phyloP scores from a whole-genome alignment of 2,888 invertebrate species.

The Drosophila macrothrix region DNA sequence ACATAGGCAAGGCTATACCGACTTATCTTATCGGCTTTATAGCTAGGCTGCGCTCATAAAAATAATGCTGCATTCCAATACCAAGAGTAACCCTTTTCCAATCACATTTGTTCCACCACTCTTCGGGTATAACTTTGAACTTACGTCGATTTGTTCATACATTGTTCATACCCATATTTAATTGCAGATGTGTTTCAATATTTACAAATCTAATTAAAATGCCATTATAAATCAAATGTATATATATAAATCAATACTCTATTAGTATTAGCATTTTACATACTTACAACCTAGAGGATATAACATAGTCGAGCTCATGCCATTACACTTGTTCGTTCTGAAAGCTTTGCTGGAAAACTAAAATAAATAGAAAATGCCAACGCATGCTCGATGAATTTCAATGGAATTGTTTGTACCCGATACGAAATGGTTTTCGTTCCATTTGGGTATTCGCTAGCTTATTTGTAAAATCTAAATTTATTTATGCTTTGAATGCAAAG shows the following conservation, averaged over 20 bases:
- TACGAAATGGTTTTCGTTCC: slow-evolving; percentile 34
- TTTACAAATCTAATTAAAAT: too few species aligned
- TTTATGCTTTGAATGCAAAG: slow-evolving; percentile 46
- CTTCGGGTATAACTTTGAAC: not conserved
- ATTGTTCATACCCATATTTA: not conserved
- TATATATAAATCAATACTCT: not conserved
- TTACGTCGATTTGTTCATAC: not conserved
- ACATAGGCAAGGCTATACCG: too few species aligned
- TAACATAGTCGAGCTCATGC: not conserved
- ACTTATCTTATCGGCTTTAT: not conserved
- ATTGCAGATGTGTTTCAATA: not conserved
- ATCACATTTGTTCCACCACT: too few species aligned
- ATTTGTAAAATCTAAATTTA: slow-evolving; percentile 36
- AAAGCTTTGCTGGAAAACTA: slow-evolving; percentile 8
- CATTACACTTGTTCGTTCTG: not conserved
- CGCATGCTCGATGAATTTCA: slow-evolving; percentile 51
- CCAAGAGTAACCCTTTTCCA: not conserved
- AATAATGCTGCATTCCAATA: slow-evolving; percentile 3
- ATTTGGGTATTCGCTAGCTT: slow-evolving; percentile 12
- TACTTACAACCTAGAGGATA: not conserved
- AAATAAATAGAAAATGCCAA: slow-evolving; percentile 21
- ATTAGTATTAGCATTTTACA: not conserved
- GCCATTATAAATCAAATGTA: not conserved
- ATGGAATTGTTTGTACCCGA: slow-evolving; percentile 37
- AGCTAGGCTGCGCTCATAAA: not conserved